Evolutionary conservation across 2,113 vertebrate genomes (phyloP), one percentile per base, ranked within the genome.

Genomic region (Myrmecophaga tridactyla): DNA sequence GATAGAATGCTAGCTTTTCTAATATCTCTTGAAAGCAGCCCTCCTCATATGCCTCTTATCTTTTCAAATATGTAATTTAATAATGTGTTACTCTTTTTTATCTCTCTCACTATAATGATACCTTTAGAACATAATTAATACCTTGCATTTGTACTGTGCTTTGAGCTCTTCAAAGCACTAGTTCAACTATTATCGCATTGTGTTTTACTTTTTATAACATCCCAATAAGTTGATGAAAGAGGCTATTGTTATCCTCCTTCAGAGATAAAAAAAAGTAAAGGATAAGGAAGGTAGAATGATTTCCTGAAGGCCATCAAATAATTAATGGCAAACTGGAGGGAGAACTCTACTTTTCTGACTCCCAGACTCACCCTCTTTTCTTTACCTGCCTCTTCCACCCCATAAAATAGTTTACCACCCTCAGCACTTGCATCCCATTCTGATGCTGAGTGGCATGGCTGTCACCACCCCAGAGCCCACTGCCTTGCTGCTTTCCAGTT

Each of bases 101-200:
- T 93, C 67, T 90, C 31, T 69, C 53, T 89, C 29, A 77, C 39
- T 48, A 82, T 95, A 97, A 96, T 89, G 89, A 83, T 95, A 95
- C 78, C 87, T 95, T 95, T 94, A 92, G 96, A 97, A 92, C 69
- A 90, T 94, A 97, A 92, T 96, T 94, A 97, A 89, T 89, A 73
- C 41, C 58, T 92, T 92, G 69, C 46, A 87, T 94, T 89, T 84
- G 51, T 89, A 85, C 1, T 34, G 69, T 39, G 51, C 82, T 90
- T 89, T 83, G 36, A 82, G 65, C 60, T 86, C 77, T 94, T 96
- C 82, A 95, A 94, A 95, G 88, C 18, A 65, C 6, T 88, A 41
- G 48, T 58, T 92, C 93, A 82, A 86, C 89, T 95, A 91, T 97
- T 90, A 86, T 92, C 78, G 84, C 23, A 43, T 5, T 75, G 51